Conservation (phyloP, 2,797 vertebrate species). For the Hemitrygon akajei region DNA sequence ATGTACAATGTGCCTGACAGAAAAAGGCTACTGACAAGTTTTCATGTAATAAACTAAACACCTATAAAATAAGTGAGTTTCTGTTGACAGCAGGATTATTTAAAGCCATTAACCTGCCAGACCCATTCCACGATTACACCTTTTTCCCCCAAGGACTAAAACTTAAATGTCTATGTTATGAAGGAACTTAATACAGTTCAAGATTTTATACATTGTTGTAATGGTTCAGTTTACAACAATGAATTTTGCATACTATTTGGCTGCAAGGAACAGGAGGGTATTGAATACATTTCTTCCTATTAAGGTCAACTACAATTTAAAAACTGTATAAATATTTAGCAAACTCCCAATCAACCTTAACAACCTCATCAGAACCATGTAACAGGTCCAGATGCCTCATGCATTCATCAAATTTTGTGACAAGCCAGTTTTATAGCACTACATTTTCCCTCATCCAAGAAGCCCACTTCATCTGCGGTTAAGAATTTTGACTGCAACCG, state of each 20-base stretch:
- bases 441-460: neutral
- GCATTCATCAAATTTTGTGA: neutral
- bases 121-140: neutral
- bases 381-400: neutral
- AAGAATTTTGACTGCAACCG: neutral
- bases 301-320: neutral
- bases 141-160: neutral
- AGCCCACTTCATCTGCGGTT: neutral
- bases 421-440: neutral
- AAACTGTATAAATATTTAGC: neutral
- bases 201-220: neutral
- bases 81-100: slow-evolving; percentile 3
- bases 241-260: neutral
- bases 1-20: neutral
- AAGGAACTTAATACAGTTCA: neutral
- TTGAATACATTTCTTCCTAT: neutral
- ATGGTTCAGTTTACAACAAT: neutral
- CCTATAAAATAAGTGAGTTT: neutral
- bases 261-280: neutral
- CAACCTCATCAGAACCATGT: neutral
- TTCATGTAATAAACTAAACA: slow-evolving; percentile 11
- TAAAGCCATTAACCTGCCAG: slow-evolving; percentile 1
- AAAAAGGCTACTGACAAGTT: neutral
- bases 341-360: neutral
- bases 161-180: neutral